Percentiles rank a stretch among this genome's conserved stretches.
Evolutionary conservation across 2,797 vertebrate genomes (phyloP).

Genomic region (Todus mexicanus): DNA sequence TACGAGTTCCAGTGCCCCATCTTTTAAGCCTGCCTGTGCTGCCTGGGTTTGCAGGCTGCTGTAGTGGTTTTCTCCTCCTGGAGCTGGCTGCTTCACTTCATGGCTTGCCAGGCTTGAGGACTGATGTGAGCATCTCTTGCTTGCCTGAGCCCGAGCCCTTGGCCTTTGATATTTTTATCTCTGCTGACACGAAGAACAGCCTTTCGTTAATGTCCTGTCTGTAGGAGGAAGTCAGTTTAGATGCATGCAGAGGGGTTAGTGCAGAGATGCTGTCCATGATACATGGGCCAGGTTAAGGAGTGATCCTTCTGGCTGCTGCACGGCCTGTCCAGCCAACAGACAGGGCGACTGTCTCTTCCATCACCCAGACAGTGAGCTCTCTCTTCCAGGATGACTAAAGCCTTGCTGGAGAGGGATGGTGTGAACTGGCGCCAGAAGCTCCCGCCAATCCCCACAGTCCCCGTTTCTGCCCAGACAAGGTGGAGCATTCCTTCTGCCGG

Average conservation of each 20-base stretch:
- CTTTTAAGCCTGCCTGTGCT: rapidly evolving
- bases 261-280: neutral
- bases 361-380: neutral
- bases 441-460: conserved; percentile 85
- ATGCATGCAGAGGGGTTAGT: neutral
- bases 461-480: conserved; percentile 80
- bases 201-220: neutral
- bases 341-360: neutral
- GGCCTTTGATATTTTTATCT: neutral
- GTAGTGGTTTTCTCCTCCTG: neutral
- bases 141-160: neutral
- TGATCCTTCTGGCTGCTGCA: neutral
- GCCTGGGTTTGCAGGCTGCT: neutral
- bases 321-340: neutral
- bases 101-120: neutral
- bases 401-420: conserved; percentile 84
- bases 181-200: neutral
- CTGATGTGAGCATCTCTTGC: neutral
- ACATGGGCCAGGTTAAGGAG: neutral
- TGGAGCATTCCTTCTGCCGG: conserved; percentile 52
- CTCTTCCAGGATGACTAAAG: conserved; percentile 88
- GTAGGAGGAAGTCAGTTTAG: neutral
- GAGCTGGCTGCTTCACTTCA: neutral
- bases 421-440: conserved; percentile 88
- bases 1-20: rapidly evolving